Base-by-base conservation (phyloP, 2,888 invertebrate species). In the Miltochrista miniata region DNA sequence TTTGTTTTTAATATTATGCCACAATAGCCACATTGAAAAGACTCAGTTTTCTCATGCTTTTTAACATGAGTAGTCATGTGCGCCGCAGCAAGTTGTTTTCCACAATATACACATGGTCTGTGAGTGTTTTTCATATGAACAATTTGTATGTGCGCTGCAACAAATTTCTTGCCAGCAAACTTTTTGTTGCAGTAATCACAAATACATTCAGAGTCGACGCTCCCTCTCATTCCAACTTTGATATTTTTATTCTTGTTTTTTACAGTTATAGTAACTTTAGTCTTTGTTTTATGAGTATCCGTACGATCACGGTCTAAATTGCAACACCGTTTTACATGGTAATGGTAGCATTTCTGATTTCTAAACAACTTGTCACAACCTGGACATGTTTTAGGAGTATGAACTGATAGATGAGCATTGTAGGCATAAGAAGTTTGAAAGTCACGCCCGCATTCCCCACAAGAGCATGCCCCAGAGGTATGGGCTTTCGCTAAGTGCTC, bases 121-220 rank as follows among this genome's bases (percentile, higher is more conserved):
- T 90, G 90, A 0, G 90, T 89, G 36, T 80, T 82, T 52, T 81
- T 89, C 56, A 76, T 76, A 45, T 90, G 90, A 0, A 90, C 88
- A 8, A 85, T 88, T 58, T 87, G 83, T n/a, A 90, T 90, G 29
- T 90, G 90, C 0, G 90, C 84, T 0, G 75, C 68, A 0, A 90
- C 73, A 45, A 82, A 86, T 31, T 81, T 87, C 56, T 87, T 90
- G 0, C 80, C 83, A 0, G 83, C 76, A 49, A 86, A 89, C 9
- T 65, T 84, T 49, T 90, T 90, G 0, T 81, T 76, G 34, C 90
- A 90, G 45, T 88, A 83, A 51, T 90, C 86, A 14, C 90, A 90
- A 8, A 83, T 74, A 45, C 87, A 87, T 63, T 82, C 79, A 0
- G 68, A 76, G 5, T 78, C 62, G 0, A 76, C 67, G 8, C 87